Percentiles rank a stretch among this genome's conserved stretches.
Evolutionary conservation across 2,797 vertebrate genomes (phyloP).

Genomic region (Hybognathus amarus): DNA sequence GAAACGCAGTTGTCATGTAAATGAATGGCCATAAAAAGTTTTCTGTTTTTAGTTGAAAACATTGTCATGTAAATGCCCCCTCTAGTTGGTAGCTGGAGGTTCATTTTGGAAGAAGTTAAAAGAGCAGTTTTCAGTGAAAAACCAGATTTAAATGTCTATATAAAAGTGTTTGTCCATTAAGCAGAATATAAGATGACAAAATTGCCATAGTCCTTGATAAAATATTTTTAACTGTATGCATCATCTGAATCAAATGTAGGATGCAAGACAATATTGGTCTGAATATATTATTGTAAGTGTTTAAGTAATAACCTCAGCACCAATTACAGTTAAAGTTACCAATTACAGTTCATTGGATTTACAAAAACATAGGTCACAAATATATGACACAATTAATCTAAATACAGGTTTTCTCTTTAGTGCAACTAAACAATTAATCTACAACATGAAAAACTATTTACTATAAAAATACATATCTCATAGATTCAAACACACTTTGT

Average conservation of each 20-base stretch:
- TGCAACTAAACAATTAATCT: conserved; percentile 34
- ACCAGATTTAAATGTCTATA: background rate
- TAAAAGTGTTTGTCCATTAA: background rate
- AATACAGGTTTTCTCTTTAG: conserved; percentile 5
- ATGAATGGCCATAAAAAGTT: too few relatives aligned
- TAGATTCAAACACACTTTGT: conserved; percentile 26
- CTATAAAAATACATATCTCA: conserved; percentile 51
- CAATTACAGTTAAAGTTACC: background rate
- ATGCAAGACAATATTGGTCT: background rate
- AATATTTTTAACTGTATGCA: background rate
- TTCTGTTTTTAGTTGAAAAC: too few relatives aligned
- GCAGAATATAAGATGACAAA: background rate
- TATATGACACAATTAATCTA: background rate
- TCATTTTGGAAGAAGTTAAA: background rate
- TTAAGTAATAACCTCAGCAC: conserved; percentile 15
- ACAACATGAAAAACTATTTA: conserved; percentile 45
- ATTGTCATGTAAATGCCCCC: background rate
- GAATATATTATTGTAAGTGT: background rate
- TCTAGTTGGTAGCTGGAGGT: conserved; percentile 29
- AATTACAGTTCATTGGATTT: conserved; percentile 20
- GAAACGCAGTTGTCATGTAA: too few relatives aligned
- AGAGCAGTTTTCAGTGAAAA: background rate
- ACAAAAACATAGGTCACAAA: conserved; percentile 18
- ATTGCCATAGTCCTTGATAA: background rate
- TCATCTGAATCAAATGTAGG: conserved; percentile 10